Evolutionary conservation across 2,888 invertebrate species (phyloP), one percentile per base, ranked within the genome.

Genomic region (Pandemis corylana): DNA sequence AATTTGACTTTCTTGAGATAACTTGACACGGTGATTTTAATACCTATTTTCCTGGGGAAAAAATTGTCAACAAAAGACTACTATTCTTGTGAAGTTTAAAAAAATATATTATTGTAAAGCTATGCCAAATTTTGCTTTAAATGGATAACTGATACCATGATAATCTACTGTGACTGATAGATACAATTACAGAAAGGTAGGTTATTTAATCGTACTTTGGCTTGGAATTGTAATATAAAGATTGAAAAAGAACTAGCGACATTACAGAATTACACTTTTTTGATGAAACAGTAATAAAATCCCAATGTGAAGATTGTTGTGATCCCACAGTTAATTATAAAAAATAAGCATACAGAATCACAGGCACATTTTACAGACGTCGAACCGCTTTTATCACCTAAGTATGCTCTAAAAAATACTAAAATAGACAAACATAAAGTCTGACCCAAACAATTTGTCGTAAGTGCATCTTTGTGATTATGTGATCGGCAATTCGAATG

Each of bases 401-500:
- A 36, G 28, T 20, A 20, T 20, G 20, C 28, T 36, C 28, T 36
- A 36, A 2, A 20, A 9, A 59, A 3, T 20, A 7, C 7, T 12
- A 28, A 61, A 36, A 61, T 61, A 9, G 20, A 36, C 5, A 13
- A 36, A 13, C 46, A 10, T 36, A 62, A 62, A 42, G 13, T 7
- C 9, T 53, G 71, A 63, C 44, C 42, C 0, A 0, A 61, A 41
- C 69, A 69, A 74, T 70, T 74, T 70, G 74, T 69, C 69, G 51
- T 59, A 65, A 68, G 49, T 69, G 59, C 65, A 74, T 74, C 64
- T 66, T 61, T 74, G 28, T 36, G 61, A 74, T 74, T 65, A 70
- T 74, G 69, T 42, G 65, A 59, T 13, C 20, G n/a, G 61, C 70
- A 66, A 74, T 74, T 70, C 42, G 9, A 61, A 74, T 69, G 69